Base-by-base conservation (phyloP, 2,888 invertebrate species). In the Xylocampa areola region DNA sequence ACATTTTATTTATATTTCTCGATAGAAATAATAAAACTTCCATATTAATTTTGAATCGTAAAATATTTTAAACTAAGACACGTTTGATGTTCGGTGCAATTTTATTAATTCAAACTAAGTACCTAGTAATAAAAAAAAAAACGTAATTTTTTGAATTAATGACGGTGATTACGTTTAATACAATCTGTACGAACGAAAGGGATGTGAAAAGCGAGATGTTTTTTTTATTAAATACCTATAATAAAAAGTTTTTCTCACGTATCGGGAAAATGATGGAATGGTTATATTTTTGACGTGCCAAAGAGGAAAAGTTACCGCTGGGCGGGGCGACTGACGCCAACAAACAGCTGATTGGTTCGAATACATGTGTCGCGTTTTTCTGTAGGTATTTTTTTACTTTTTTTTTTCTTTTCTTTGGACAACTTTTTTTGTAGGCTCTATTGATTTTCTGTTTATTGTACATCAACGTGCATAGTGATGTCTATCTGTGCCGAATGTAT, bases 321-420 rank as follows among this genome's bases (percentile, higher is more conserved):
- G 91, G 93, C 91, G 92, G 91, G 87, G 91, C 92, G 84, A 79
- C 66, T 82, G 79, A 68, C 64, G 77, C 82, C 82, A 80, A 86
- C 90, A 81, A 90, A 87, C 91, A 90, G 90, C 91, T 90, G 91
- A 93, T 93, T 93, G 93, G 93, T 85, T 87, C 87, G 74, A 77
- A 81, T 84, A 87, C 86, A 85, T 89, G 89, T 89, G 91, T 89
- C 87, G 85, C 86, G 84, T 89, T 91, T 91, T 92, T 90, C 86
- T 79, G 91, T 93, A 92, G 90, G 90, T 90, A 92, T 90, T 88
- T 82, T 85, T 86, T 80, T 76, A n/a, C n/a, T 55, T 74, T 67
- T 78, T 86, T 84, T 84, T 54, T 68, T 64, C 41, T 54, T 68
- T 73, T 73, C 61, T 68, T 73, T 55, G 30, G n/a, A 13, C 50